Evolutionary conservation across 2,113 vertebrate species (phyloP).

Genomic region (Corvus cornix): DNA sequence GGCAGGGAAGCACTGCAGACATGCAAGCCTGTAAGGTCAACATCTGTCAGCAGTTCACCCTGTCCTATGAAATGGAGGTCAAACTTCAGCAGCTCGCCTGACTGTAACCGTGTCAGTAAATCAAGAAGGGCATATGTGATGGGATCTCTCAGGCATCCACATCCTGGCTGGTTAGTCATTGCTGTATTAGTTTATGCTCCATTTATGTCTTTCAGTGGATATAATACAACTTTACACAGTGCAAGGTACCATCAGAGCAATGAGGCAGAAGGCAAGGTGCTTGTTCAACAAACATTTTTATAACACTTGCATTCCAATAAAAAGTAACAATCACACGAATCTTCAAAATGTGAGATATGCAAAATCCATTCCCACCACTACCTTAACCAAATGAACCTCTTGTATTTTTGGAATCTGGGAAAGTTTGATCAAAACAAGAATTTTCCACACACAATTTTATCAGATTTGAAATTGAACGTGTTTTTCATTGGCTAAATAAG

Average conservation of each 20-base stretch:
- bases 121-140: background rate
- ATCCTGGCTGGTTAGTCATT: background rate
- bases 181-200: background rate
- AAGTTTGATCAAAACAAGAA: background rate
- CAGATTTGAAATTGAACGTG: background rate
- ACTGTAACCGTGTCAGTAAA: background rate
- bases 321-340: background rate
- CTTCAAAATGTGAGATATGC: background rate
- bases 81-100: background rate
- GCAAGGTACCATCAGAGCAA: background rate
- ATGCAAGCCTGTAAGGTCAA: constrained; percentile 9
- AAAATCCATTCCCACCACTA: background rate
- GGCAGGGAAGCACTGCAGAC: background rate
- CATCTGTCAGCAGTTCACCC: constrained; percentile 12
- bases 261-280: background rate
- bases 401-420: background rate
- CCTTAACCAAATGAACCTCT: background rate
- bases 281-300: background rate
- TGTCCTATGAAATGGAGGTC: background rate
- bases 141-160: background rate
- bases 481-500: background rate
- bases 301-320: background rate
- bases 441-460: background rate
- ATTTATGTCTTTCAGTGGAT: background rate
- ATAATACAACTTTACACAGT: background rate